Conservation (phyloP, 2,113 vertebrate species). For the Psilopogon haemacephalus region DNA sequence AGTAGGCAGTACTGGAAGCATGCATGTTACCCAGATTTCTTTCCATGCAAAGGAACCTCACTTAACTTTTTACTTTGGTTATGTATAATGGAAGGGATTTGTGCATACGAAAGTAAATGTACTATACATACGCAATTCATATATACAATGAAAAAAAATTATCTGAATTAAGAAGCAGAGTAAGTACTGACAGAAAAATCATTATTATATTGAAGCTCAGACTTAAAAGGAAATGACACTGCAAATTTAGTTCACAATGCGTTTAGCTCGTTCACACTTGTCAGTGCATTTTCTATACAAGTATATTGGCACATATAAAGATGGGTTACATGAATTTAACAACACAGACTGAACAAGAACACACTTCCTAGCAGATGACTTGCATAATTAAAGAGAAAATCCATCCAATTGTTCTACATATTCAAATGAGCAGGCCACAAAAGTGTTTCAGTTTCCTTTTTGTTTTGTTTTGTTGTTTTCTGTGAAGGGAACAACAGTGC, state of each 20-base stretch:
- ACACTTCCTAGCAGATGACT: background rate
- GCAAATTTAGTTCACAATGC: background rate
- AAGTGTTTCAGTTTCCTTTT: background rate
- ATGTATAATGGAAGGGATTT: background rate
- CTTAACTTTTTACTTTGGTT: background rate
- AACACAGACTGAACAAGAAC: background rate
- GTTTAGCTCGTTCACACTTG: conserved; percentile 28
- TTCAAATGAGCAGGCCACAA: background rate
- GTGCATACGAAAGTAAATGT: background rate
- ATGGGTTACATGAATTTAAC: conserved; percentile 20
- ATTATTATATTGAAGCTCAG: background rate
- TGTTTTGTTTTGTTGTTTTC: background rate
- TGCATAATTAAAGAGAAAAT: conserved; percentile 17
- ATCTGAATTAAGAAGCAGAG: background rate
- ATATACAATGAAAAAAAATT: background rate
- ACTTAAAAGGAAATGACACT: background rate
- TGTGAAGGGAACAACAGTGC: background rate
- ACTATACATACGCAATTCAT: background rate
- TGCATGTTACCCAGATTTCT: background rate
- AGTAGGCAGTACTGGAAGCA: background rate
- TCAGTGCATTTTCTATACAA: conserved; percentile 15
- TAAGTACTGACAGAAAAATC: background rate
- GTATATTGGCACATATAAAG: background rate
- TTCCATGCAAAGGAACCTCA: background rate
- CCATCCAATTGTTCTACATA: background rate